Percentiles rank a stretch among this genome's conserved stretches.
phyloP scores from a whole-genome alignment of 2,113 vertebrate species.

The Oostethus manadensis region DNA sequence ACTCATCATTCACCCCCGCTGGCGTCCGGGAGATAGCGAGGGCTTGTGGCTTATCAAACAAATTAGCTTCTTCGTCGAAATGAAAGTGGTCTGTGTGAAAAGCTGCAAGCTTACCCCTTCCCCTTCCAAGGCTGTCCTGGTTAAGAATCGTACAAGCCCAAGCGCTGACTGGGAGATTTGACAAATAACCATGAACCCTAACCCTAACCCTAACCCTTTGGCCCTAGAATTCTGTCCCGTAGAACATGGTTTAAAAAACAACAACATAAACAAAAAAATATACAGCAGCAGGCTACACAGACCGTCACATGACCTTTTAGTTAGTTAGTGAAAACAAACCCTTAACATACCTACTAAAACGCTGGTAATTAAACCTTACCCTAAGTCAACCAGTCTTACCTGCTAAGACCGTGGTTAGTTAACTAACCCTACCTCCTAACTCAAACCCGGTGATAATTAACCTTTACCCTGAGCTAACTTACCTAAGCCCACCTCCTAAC shows the following conservation, averaged over 20 bases:
- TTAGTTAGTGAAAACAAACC: too few relatives aligned
- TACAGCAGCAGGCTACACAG: too few relatives aligned
- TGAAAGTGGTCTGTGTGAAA: slow-evolving; percentile 28
- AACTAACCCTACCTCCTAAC: not conserved
- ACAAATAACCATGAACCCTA: slow-evolving; percentile 10
- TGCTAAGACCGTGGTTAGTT: not conserved
- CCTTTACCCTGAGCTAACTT: not conserved
- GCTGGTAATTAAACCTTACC: not conserved
- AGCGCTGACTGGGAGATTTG: not conserved
- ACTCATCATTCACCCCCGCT: slow-evolving; percentile 51
- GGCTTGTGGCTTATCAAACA: slow-evolving; percentile 52
- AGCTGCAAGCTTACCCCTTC: slow-evolving; percentile 41
- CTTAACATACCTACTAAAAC: not conserved
- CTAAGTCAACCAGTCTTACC: not conserved
- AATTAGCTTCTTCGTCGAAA: slow-evolving; percentile 55
- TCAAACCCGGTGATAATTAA: not conserved
- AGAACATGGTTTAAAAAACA: too few relatives aligned
- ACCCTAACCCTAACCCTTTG: too few relatives aligned
- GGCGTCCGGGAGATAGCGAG: slow-evolving; percentile 35
- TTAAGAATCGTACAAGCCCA: slow-evolving; percentile 19
- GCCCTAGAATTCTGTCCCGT: too few relatives aligned
- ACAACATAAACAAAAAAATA: too few relatives aligned
- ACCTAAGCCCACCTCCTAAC: not conserved
- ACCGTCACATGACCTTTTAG: too few relatives aligned
- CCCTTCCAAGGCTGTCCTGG: slow-evolving; percentile 17